Evolutionary conservation across 1,140 invertebrate genomes (phyloP).

Genomic region (Bombus pascuorum): DNA sequence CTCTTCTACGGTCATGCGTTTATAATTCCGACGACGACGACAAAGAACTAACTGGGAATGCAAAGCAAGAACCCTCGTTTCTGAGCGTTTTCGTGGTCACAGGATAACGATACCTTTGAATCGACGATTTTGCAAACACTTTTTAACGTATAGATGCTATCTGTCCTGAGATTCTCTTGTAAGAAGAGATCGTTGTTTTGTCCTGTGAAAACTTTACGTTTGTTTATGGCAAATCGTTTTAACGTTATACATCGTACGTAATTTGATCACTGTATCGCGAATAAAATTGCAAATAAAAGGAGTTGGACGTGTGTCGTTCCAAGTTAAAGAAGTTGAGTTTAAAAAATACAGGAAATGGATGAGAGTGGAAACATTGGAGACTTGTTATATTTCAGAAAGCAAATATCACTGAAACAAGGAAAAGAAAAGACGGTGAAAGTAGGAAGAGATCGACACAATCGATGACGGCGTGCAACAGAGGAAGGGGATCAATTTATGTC

Average conservation of each 20-base stretch:
- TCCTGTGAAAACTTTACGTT: too few species aligned
- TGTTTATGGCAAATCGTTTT: too few species aligned
- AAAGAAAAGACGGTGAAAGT: constrained; percentile 10
- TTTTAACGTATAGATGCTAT: too few species aligned
- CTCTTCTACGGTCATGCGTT: not conserved
- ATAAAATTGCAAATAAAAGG: too few species aligned
- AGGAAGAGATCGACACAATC: not conserved
- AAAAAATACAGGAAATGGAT: not conserved
- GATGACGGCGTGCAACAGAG: not conserved
- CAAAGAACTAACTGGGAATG: not conserved
- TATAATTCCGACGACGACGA: constrained; percentile 20
- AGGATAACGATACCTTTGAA: too few species aligned
- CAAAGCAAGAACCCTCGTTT: not conserved
- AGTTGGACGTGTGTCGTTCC: too few species aligned
- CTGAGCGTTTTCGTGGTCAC: not conserved
- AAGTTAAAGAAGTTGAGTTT: too few species aligned
- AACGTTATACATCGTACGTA: too few species aligned
- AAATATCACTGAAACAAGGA: not conserved
- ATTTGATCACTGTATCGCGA: too few species aligned
- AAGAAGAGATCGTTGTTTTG: too few species aligned
- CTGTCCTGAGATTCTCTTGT: too few species aligned
- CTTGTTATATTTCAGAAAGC: not conserved
- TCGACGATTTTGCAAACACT: too few species aligned
- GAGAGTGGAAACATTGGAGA: not conserved
- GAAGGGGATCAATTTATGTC: not conserved